phyloP scores from a whole-genome alignment of 2,888 invertebrate genomes.

The Sarcophaga subvicina region DNA sequence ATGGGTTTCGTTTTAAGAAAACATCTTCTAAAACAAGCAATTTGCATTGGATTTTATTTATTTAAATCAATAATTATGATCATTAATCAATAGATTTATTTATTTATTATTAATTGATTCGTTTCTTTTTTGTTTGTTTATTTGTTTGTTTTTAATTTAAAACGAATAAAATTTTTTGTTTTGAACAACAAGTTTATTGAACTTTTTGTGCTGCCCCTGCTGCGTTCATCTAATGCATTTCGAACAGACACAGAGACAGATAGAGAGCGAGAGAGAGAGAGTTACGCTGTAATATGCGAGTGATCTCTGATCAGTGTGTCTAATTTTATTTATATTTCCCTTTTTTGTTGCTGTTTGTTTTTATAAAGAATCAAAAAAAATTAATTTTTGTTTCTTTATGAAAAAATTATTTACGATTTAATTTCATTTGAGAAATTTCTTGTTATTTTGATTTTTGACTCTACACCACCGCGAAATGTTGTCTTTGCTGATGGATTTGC shows the following conservation, averaged over 20 bases:
- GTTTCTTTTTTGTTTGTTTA: background rate
- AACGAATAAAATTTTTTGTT: background rate
- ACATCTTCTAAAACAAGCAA: background rate
- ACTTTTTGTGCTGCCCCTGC: background rate
- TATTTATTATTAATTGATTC: background rate
- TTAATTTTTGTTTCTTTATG: too few relatives aligned
- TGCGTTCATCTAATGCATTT: background rate
- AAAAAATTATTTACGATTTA: too few relatives aligned
- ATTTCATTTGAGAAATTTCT: too few relatives aligned
- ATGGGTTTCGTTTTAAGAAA: background rate
- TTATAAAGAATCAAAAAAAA: too few relatives aligned
- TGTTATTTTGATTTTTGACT: too few relatives aligned
- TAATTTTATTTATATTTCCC: background rate
- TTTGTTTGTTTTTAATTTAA: background rate
- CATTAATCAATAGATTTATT: constrained; percentile 20
- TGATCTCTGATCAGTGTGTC: background rate
- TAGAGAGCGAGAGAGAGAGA: too few relatives aligned
- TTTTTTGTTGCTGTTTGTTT: too few relatives aligned
- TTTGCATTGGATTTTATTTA: constrained; percentile 11
- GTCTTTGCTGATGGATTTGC: too few relatives aligned
- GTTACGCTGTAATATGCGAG: background rate
- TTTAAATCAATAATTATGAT: background rate
- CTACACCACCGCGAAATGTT: too few relatives aligned
- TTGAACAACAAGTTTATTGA: background rate
- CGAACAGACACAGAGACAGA: too few relatives aligned